Evolutionary conservation across 2,888 invertebrate species (phyloP).

Genomic region (Herminia tarsipennalis): DNA sequence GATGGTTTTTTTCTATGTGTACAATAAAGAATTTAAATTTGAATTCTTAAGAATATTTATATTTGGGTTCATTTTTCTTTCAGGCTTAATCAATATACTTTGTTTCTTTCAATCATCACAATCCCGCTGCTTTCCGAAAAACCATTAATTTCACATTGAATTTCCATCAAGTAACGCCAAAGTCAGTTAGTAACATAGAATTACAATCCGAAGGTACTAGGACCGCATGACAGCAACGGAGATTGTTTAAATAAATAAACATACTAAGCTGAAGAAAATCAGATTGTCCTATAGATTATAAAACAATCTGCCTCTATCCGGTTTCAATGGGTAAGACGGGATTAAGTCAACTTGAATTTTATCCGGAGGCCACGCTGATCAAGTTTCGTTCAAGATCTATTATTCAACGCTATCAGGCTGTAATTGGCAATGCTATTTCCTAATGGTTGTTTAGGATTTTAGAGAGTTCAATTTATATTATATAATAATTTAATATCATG

Average conservation of each 20-base stretch:
- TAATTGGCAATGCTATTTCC: background rate
- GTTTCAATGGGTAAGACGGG: conserved; percentile 10
- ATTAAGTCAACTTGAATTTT: conserved; percentile 14
- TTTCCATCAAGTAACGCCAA: no score
- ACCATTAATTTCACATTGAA: no score
- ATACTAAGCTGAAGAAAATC: background rate
- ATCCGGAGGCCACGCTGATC: conserved; percentile 6
- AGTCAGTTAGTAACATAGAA: no score
- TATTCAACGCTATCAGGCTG: conserved; percentile 1
- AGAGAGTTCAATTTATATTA: background rate
- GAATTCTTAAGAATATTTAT: no score
- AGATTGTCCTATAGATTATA: conserved; percentile 8
- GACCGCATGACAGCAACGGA: background rate
- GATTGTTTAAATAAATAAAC: background rate
- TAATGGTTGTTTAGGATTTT: background rate
- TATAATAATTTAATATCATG: no score
- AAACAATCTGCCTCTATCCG: conserved; percentile 10
- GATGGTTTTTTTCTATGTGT: no score
- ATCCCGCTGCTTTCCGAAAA: no score
- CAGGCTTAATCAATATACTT: no score
- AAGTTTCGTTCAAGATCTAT: conserved; percentile 3
- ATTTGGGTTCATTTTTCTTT: no score
- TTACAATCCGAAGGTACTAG: no score
- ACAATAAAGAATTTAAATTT: no score
- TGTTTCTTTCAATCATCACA: no score